phyloP scores from a whole-genome alignment of 2,113 vertebrate genomes.

The Macaca mulatta region DNA sequence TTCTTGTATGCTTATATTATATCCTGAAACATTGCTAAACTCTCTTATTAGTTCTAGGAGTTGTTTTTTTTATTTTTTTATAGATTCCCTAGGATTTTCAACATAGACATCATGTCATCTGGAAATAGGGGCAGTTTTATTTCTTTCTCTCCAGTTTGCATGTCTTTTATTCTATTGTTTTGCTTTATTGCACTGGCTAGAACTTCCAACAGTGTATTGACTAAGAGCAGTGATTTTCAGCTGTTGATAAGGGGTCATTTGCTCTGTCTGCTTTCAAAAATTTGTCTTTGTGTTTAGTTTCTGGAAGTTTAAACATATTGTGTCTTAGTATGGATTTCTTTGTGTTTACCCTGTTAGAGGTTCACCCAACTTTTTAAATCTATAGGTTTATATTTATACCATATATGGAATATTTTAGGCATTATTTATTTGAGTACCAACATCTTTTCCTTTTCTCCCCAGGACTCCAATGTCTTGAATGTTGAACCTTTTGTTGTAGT shows the following conservation, averaged over 20 bases:
- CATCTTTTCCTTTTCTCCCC: neutral
- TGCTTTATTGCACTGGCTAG: neutral
- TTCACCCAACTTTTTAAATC: neutral
- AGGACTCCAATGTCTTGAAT: neutral
- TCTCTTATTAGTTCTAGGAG: neutral
- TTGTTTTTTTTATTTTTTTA: neutral
- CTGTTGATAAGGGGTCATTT: neutral
- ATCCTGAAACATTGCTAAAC: neutral
- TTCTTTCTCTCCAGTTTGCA: neutral
- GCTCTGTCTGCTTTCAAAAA: neutral
- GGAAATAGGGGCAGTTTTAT: neutral
- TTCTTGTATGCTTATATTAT: neutral
- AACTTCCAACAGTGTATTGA: neutral
- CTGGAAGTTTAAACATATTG: neutral
- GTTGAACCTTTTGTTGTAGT: neutral
- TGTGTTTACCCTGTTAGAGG: neutral
- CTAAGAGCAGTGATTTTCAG: neutral
- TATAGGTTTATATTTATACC: neutral
- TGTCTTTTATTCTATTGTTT: neutral
- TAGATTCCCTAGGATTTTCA: neutral
- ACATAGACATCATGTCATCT: neutral
- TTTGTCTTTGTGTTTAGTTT: neutral
- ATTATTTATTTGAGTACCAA: neutral
- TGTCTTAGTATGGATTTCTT: neutral
- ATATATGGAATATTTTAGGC: neutral